Evolutionary conservation across 2,888 invertebrate species (phyloP), one percentile per base, ranked within the genome.

Genomic region (Resseliella maxima): DNA sequence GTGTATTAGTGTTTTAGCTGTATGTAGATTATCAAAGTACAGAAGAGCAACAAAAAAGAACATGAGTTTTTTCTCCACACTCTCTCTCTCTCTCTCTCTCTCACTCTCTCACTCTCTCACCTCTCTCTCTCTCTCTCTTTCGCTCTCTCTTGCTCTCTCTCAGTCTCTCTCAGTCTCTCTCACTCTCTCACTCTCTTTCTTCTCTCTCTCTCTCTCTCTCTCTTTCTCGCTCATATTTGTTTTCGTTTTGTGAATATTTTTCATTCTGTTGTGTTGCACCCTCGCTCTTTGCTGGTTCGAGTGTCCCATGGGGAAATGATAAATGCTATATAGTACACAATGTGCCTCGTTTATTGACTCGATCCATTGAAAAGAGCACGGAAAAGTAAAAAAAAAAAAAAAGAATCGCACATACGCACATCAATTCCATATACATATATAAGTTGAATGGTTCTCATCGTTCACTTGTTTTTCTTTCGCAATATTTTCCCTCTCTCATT

Each of bases 181-280:
- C n/a, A n/a, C n/a, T n/a, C n/a, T n/a, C n/a, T n/a, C n/a, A n/a
- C n/a, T n/a, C n/a, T 50, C 18, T 18, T 50, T 18, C 18, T 18
- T 50, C 46, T 1, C 12, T 50, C 46, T 6, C 18, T 8, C n/a
- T 50, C 50, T n/a, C 18, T 50, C 18, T 50, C 18, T 50, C 18
- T 50, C 46, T 1, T 41, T 50, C 46, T 6, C 18, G 46, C n/a
- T 50, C 50, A 21, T 72, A 35, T 72, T 72, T 72, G 31, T 72
- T 72, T 72, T 72, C 72, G 35, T 72, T 72, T 72, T 72, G 72
- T 72, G 72, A 72, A 35, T 72, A 72, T 72, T 72, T 72, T 72
- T 72, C 72, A 72, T 72, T 72, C 72, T 31, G 72, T 72, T 72
- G 72, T 72, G 18, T 50, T 50, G 72, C 72, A 72, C 72, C 72